These are phyloP conservation scores for Sander vitreus DNA, from an alignment of 2,113 vertebrate species.

Conservation along the genomic window DNA sequence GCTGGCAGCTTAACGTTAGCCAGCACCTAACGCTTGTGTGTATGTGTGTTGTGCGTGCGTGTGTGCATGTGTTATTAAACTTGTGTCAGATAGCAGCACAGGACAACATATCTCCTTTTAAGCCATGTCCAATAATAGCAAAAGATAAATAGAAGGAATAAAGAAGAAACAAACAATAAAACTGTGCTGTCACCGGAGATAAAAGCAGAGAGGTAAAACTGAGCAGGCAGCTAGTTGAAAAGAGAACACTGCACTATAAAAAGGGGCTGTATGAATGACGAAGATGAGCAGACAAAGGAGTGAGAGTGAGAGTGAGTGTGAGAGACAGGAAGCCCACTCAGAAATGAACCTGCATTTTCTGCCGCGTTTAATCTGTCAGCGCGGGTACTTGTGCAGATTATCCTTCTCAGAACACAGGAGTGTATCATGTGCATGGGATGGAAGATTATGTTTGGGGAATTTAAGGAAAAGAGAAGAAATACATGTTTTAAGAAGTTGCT, in stretches of 20 bases:
- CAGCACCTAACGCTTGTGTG: constrained; percentile 21
- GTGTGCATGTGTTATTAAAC: constrained; percentile 43
- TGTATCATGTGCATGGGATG: constrained; percentile 53
- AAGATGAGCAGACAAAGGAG: constrained; percentile 34
- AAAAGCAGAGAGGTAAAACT: constrained; percentile 30
- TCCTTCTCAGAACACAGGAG: constrained; percentile 64
- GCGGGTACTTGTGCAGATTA: constrained; percentile 66
- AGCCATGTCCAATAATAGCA: constrained; percentile 45
- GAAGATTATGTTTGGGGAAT: constrained; percentile 57
- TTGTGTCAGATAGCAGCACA: constrained; percentile 27
- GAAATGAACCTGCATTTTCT: constrained; percentile 70
- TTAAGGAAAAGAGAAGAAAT: background rate
- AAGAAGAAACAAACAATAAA: constrained; percentile 58
- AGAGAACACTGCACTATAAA: constrained; percentile 17
- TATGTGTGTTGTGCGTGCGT: constrained; percentile 13
- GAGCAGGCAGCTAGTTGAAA: constrained; percentile 13
- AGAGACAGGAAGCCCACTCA: constrained; percentile 71
- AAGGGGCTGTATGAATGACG: constrained; percentile 13
- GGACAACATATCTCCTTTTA: constrained; percentile 37
- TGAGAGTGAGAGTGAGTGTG: constrained; percentile 32
- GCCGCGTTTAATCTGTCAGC: constrained; percentile 72
- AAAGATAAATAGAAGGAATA: constrained; percentile 37
- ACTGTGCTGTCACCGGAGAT: constrained; percentile 42
- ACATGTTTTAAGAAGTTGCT: constrained; percentile 8
- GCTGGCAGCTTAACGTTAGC: constrained; percentile 51